These are phyloP conservation scores for Sclerodermus sp. DNA, from an alignment of 2,888 invertebrate genomes.

Conservation along the genomic window DNA sequence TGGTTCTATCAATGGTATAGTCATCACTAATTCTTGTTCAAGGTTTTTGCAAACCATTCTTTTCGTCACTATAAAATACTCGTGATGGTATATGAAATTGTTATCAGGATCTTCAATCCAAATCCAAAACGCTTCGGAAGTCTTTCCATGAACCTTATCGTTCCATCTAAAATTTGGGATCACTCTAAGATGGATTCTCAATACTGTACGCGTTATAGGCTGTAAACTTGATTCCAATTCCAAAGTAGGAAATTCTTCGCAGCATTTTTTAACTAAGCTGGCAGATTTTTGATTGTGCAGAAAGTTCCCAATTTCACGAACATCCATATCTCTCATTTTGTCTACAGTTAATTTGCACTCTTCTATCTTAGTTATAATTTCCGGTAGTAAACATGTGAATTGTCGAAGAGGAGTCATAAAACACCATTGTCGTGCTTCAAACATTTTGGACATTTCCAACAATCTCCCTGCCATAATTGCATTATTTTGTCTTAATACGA, in stretches of 20 bases:
- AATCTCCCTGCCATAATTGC: slow-evolving; percentile 85
- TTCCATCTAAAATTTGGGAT: slow-evolving; percentile 82
- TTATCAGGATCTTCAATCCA: slow-evolving; percentile 97
- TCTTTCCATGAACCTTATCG: slow-evolving; percentile 85
- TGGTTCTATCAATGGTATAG: slow-evolving; percentile 91
- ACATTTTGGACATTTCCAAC: slow-evolving; percentile 86
- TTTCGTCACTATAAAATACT: slow-evolving; percentile 82
- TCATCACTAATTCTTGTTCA: slow-evolving; percentile 86
- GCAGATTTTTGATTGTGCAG: slow-evolving; percentile 79
- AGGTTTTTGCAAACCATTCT: slow-evolving; percentile 68
- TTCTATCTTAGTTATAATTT: slow-evolving; percentile 81
- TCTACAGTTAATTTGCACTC: slow-evolving; percentile 74
- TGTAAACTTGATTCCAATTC: slow-evolving; percentile 84
- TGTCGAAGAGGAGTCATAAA: slow-evolving; percentile 85
- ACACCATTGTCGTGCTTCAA: slow-evolving; percentile 91
- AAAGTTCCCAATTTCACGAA: slow-evolving; percentile 80
- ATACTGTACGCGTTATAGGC: slow-evolving; percentile 92
- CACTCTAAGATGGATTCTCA: slow-evolving; percentile 81
- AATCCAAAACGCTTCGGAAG: slow-evolving; percentile 91
- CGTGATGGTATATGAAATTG: slow-evolving; percentile 94
- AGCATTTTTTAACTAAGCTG: slow-evolving; percentile 76
- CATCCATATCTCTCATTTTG: slow-evolving; percentile 82
- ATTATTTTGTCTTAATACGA: slow-evolving; percentile 86
- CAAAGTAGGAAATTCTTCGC: slow-evolving; percentile 82
- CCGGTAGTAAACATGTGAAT: slow-evolving; percentile 75